Evolutionary conservation across 2,113 vertebrate species (phyloP).

Genomic region (Misgurnus mizolepis): DNA sequence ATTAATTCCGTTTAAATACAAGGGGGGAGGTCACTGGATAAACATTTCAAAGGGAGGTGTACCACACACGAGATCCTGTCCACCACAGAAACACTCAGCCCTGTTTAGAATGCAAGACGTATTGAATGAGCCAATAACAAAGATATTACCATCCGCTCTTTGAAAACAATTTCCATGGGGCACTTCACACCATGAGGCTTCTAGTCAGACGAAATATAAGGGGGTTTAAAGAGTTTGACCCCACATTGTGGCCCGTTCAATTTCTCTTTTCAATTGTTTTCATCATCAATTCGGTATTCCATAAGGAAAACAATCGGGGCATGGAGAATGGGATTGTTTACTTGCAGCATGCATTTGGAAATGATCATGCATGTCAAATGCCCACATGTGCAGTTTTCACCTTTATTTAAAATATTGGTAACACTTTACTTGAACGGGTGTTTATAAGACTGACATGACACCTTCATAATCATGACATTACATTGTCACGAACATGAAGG

Average conservation of each 20-base stretch:
- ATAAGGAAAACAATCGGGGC: not conserved
- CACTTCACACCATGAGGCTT: constrained; percentile 29
- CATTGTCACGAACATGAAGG: too few species aligned
- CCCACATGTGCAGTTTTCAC: too few species aligned
- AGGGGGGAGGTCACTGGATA: not conserved
- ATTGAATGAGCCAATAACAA: constrained; percentile 17
- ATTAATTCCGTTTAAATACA: not conserved
- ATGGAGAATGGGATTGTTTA: not conserved
- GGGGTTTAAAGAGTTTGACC: constrained; percentile 13
- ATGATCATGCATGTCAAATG: not conserved
- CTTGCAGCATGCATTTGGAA: not conserved
- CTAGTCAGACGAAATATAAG: constrained; percentile 39
- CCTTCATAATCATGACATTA: too few species aligned
- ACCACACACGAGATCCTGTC: not conserved
- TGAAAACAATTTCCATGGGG: constrained; percentile 23
- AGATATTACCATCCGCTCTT: constrained; percentile 18
- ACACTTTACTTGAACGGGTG: too few species aligned
- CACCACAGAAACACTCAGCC: constrained; percentile 18
- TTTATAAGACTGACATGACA: too few species aligned
- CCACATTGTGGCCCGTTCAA: constrained; percentile 18
- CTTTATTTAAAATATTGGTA: not conserved
- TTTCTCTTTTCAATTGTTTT: constrained; percentile 2
- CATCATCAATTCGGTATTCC: not conserved
- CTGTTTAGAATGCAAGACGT: constrained; percentile 35
- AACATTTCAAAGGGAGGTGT: not conserved